Evolutionary conservation across 1,140 invertebrate genomes (phyloP).

Genomic region (Nephotettix cincticeps): DNA sequence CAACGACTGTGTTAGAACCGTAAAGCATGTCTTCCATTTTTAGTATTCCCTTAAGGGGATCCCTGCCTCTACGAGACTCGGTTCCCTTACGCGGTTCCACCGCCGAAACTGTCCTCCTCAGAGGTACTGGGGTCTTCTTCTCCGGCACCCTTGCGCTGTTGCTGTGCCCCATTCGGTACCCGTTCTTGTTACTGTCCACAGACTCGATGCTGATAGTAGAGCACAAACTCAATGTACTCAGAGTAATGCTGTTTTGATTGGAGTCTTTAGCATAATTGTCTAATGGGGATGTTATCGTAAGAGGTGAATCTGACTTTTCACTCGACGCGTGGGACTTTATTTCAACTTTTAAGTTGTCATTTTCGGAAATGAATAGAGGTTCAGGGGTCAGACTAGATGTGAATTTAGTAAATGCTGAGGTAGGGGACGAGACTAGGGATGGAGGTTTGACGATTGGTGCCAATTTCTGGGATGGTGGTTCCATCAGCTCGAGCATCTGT

Average conservation of each 20-base stretch:
- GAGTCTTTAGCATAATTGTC: slow-evolving; percentile 23
- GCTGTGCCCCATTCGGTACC: slow-evolving; percentile 10
- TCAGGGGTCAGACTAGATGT: slow-evolving; percentile 38
- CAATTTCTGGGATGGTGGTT: slow-evolving; percentile 37
- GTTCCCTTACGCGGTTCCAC: slow-evolving; percentile 21
- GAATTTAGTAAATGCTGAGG: slow-evolving; percentile 52
- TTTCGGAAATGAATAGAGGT: slow-evolving; percentile 36
- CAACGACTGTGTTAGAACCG: slow-evolving; percentile 8
- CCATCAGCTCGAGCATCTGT: slow-evolving; percentile 66
- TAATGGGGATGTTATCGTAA: not conserved
- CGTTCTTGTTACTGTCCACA: slow-evolving; percentile 34
- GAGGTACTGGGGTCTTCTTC: slow-evolving; percentile 23
- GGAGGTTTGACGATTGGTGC: slow-evolving; percentile 18
- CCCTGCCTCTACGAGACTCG: slow-evolving; percentile 21
- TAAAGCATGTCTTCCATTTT: slow-evolving; percentile 38
- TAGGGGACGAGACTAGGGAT: slow-evolving; percentile 43
- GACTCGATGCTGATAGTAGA: slow-evolving; percentile 47
- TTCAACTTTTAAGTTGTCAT: slow-evolving; percentile 25
- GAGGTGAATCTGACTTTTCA: slow-evolving; percentile 9
- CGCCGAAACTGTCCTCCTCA: slow-evolving; percentile 30
- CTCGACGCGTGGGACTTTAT: slow-evolving; percentile 24
- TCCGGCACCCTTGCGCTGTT: slow-evolving; percentile 19
- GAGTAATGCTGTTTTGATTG: slow-evolving; percentile 40
- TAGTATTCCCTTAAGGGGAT: slow-evolving; percentile 27
- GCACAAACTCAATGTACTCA: slow-evolving; percentile 51